Evolutionary conservation across 2,113 vertebrate species (phyloP).

Genomic region (Chloroceryle aenea): DNA sequence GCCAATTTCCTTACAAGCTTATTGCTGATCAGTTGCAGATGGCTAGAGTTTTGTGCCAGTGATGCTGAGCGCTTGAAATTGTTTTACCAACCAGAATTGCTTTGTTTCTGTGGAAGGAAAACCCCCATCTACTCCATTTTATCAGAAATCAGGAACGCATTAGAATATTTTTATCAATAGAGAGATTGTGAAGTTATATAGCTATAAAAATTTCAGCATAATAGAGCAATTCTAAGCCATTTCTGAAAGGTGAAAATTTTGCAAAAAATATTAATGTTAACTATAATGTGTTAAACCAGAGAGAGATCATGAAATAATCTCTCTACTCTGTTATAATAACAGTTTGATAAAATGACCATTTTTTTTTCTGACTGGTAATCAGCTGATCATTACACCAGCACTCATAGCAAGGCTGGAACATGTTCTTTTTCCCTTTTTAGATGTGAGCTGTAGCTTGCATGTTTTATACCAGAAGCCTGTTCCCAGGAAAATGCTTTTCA

Average conservation of each 20-base stretch:
- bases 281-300: background rate
- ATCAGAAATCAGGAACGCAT: background rate
- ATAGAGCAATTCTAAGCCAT: background rate
- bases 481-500: background rate
- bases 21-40: conserved; percentile 14
- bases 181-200: background rate
- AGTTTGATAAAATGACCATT: background rate
- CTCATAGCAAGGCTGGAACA: background rate
- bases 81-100: background rate
- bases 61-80: background rate
- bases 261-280: background rate
- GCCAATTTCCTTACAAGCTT: background rate
- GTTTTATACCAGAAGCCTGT: background rate
- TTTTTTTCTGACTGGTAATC: background rate
- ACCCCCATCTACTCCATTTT: background rate
- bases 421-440: background rate
- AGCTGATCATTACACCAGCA: background rate
- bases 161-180: background rate
- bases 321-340: background rate
- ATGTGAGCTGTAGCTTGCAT: background rate
- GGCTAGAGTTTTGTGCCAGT: background rate
- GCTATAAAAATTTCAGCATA: background rate
- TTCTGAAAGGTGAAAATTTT: background rate
- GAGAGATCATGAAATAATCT: background rate
- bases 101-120: background rate